Conservation (phyloP, 2,113 vertebrate species). For the Cavia porcellus region DNA sequence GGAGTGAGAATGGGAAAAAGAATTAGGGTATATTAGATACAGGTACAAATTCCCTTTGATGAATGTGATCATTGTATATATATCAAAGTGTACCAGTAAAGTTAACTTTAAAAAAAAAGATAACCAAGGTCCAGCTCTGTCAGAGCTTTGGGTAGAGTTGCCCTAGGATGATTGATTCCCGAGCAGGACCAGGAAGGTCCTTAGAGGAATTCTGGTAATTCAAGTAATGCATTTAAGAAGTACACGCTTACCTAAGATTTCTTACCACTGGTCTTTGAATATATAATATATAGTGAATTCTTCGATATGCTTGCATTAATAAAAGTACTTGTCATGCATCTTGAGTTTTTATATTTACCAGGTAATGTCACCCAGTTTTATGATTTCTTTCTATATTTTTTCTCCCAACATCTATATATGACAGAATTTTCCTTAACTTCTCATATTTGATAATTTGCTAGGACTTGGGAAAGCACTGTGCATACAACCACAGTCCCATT, state of each 20-base stretch:
- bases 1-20: neutral
- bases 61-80: neutral
- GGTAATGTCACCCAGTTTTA: neutral
- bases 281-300: neutral
- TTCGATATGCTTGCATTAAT: neutral
- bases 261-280: neutral
- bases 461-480: neutral
- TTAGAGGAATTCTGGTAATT: neutral
- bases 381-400: constrained; percentile 18
- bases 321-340: neutral
- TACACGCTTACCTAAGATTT: neutral
- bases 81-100: neutral
- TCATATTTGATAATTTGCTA: neutral
- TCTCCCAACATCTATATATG: neutral
- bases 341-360: constrained; percentile 27
- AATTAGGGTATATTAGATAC: neutral
- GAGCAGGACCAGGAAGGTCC: neutral
- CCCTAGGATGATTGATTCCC: neutral
- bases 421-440: neutral
- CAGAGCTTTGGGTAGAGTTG: neutral
- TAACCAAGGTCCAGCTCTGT: neutral
- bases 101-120: neutral
- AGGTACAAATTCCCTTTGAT: neutral
- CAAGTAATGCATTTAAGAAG: neutral
- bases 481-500: neutral